Percentiles rank a stretch among this genome's conserved stretches.
Conservation (phyloP, 2,797 vertebrate species). For the Stomatorhinus walkeri region DNA sequence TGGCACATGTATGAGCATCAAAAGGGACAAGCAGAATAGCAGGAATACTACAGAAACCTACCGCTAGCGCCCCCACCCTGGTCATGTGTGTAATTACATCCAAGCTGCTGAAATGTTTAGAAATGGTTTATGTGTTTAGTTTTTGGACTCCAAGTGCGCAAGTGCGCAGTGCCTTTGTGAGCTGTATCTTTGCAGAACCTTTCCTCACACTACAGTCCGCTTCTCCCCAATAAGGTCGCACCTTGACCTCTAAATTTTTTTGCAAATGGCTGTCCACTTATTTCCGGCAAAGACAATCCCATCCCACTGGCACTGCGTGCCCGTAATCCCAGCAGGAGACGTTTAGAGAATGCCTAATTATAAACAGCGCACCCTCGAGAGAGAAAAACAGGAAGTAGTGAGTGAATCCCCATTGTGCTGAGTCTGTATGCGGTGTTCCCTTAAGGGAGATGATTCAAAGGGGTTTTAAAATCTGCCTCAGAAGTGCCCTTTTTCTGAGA, state of each 20-base stretch:
- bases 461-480: neutral
- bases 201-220: neutral
- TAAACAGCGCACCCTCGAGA: neutral
- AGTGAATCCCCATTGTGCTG: neutral
- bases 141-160: neutral
- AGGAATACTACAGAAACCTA: neutral
- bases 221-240: neutral
- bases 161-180: neutral
- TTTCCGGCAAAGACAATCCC: neutral
- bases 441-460: neutral
- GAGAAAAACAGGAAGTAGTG: neutral
- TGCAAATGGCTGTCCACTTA: neutral
- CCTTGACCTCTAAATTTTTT: neutral
- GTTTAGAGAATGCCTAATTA: neutral
- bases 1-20: neutral
- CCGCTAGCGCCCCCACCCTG: neutral
- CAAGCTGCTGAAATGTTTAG: neutral
- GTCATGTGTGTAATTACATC: neutral
- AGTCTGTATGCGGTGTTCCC: neutral
- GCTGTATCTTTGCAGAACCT: neutral
- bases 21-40: neutral
- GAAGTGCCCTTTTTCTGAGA: neutral
- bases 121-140: neutral
- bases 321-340: neutral
- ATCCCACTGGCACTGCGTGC: neutral